Percentiles rank a stretch among this genome's conserved stretches.
Conservation (phyloP, 2,888 invertebrate species). For the Nudaria mundana region DNA sequence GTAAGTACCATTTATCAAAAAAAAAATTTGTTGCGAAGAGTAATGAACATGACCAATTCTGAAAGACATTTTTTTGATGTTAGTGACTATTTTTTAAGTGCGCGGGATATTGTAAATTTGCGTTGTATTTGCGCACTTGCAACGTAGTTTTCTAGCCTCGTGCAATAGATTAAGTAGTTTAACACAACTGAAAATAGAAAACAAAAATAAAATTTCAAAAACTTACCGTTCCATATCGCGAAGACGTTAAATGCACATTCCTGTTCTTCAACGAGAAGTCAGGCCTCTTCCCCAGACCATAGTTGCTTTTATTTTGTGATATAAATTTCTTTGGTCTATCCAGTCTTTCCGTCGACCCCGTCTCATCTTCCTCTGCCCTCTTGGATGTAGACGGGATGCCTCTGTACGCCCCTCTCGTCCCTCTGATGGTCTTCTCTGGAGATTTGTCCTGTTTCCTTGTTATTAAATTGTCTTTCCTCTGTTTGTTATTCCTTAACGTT, state of each 20-base stretch:
- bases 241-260: conserved; percentile 74
- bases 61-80: no score
- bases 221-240: conserved; percentile 77
- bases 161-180: no score
- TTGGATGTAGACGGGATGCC: conserved; percentile 70
- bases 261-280: conserved; percentile 74
- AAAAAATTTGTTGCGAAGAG: no score
- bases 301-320: conserved; percentile 67
- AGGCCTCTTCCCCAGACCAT: conserved; percentile 72
- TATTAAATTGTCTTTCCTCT: conserved; percentile 75
- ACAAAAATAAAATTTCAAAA: neutral
- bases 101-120: no score
- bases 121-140: no score
- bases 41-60: no score
- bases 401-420: conserved; percentile 70
- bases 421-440: conserved; percentile 75
- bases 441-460: conserved; percentile 77
- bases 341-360: conserved; percentile 71
- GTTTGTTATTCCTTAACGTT: conserved; percentile 63
- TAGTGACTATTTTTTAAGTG: no score
- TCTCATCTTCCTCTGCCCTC: conserved; percentile 59
- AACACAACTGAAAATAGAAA: no score
- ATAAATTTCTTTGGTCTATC: conserved; percentile 77
- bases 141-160: no score
- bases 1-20: no score